A percentile compares a stretch with the other conserved stretches of the same genome.
These are phyloP conservation scores for Eristalis arbustorum DNA, from an alignment of 2,888 invertebrate species.

Conservation along the genomic window DNA sequence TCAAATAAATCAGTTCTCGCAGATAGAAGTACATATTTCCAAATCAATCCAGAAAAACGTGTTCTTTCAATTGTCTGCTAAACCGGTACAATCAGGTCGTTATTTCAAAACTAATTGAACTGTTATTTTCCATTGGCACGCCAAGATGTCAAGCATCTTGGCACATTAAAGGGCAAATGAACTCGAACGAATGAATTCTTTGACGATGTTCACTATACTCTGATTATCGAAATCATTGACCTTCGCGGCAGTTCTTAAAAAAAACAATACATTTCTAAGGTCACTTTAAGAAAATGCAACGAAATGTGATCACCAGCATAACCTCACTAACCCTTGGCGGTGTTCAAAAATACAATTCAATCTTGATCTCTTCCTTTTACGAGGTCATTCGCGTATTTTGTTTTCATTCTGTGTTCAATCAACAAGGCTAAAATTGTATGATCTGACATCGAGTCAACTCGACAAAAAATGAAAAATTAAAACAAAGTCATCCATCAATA, in stretches of 20 bases:
- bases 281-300: neutral
- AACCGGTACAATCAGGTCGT: neutral
- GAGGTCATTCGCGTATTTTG: slow-evolving; percentile 25
- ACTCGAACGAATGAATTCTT: neutral
- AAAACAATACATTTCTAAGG: neutral
- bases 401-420: neutral
- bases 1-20: neutral
- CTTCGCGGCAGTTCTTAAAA: neutral
- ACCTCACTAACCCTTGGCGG: neutral
- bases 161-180: neutral
- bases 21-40: neutral
- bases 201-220: neutral
- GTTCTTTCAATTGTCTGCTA: neutral
- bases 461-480: neutral
- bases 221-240: neutral
- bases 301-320: neutral
- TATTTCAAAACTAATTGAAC: neutral
- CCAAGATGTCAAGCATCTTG: neutral
- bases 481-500: slow-evolving; percentile 7
- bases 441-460: slow-evolving; percentile 18
- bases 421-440: neutral
- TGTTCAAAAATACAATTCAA: neutral
- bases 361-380: neutral
- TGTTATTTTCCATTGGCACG: neutral
- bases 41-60: neutral